Conservation (phyloP, 1,140 invertebrate species). For the Plodia interpunctella region DNA sequence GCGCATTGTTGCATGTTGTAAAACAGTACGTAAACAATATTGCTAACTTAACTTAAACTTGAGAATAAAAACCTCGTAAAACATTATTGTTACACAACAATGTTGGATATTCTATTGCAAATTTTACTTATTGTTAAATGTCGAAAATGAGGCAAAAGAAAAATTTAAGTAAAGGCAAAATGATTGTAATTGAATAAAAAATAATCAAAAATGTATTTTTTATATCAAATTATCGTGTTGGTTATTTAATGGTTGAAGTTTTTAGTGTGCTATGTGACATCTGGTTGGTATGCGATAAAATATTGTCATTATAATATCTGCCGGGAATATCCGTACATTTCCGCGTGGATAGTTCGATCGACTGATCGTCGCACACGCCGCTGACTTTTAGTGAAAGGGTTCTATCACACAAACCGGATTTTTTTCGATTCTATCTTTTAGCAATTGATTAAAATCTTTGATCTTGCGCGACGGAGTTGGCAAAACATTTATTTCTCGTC, state of each 20-base stretch:
- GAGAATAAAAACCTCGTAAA: neutral
- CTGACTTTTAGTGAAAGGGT: slow-evolving; percentile 12
- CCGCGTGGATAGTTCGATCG: too few species aligned
- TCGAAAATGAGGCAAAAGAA: too few species aligned
- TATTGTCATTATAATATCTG: slow-evolving; percentile 4
- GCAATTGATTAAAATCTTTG: slow-evolving; percentile 10
- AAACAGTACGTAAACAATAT: neutral
- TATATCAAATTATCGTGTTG: too few species aligned
- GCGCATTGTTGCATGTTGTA: neutral
- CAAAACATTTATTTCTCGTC: neutral
- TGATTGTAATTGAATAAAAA: too few species aligned
- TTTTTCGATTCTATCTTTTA: neutral
- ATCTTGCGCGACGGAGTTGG: neutral
- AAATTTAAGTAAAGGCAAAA: too few species aligned
- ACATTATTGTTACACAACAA: too few species aligned
- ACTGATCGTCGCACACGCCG: slow-evolving; percentile 1
- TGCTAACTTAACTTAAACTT: neutral
- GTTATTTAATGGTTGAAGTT: too few species aligned
- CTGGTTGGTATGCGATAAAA: neutral
- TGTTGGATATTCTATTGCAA: too few species aligned
- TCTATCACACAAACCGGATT: too few species aligned
- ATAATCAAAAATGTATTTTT: too few species aligned
- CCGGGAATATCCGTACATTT: slow-evolving; percentile 3
- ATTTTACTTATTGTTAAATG: too few species aligned
- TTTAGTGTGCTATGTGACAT: too few species aligned